Conservation (phyloP, 2,113 vertebrate species). For the Empidonax alnorum region DNA sequence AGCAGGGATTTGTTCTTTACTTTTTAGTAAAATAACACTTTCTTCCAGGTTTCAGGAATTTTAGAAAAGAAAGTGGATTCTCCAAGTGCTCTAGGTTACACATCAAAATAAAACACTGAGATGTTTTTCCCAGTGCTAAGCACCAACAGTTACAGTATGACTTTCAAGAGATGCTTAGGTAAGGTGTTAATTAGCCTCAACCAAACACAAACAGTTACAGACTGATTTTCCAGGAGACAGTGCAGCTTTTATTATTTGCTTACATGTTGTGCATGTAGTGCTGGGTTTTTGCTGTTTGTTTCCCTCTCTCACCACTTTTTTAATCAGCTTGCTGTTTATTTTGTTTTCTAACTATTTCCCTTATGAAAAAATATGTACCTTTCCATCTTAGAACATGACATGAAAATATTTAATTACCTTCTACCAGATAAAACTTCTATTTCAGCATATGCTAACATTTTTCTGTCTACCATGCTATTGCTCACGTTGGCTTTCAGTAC, state of each 20-base stretch:
- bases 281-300: not conserved
- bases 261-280: not conserved
- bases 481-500: not conserved
- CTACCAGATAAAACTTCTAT: not conserved
- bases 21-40: not conserved
- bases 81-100: not conserved
- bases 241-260: not conserved
- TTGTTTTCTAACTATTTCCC: constrained; percentile 15
- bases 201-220: not conserved
- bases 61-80: not conserved
- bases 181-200: not conserved
- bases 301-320: not conserved
- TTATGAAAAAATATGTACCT: not conserved
- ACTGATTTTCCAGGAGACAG: not conserved
- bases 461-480: not conserved
- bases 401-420: not conserved
- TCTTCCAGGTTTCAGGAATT: not conserved
- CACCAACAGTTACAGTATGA: not conserved
- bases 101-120: not conserved
- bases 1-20: not conserved
- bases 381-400: not conserved
- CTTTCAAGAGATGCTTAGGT: not conserved
- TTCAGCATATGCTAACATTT: not conserved
- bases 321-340: constrained; percentile 15
- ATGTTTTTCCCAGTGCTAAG: not conserved